These are phyloP conservation scores for Rhombomys opimus DNA, from an alignment of 2,113 vertebrate species.

Conservation along the genomic window DNA sequence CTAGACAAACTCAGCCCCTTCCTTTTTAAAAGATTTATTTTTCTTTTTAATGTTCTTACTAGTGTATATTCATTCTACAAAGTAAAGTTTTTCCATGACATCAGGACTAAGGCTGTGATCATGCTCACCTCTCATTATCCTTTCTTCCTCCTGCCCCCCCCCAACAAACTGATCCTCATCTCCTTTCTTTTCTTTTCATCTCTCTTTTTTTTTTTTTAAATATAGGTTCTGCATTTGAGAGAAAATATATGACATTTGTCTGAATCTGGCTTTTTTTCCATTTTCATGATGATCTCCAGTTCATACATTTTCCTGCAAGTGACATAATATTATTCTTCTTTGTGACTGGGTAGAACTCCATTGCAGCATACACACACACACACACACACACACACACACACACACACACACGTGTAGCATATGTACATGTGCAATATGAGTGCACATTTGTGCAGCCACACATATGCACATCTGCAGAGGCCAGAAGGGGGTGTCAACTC, in stretches of 20 bases:
- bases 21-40: background rate
- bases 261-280: background rate
- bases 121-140: background rate
- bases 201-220: background rate
- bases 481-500: background rate
- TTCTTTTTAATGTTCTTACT: background rate
- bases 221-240: background rate
- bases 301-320: background rate
- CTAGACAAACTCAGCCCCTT: background rate
- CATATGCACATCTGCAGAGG: background rate
- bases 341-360: background rate
- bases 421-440: background rate
- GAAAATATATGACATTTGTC: background rate
- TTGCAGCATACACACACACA: no score
- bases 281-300: background rate
- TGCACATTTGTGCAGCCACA: background rate
- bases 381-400: no score
- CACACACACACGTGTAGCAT: background rate
- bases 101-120: background rate
- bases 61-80: background rate
- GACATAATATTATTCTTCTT: background rate
- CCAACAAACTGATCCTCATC: background rate
- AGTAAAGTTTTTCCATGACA: background rate
- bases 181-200: background rate
- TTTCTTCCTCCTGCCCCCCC: background rate